Conservation (phyloP, 2,113 vertebrate genomes). For the Setophaga petechia region DNA sequence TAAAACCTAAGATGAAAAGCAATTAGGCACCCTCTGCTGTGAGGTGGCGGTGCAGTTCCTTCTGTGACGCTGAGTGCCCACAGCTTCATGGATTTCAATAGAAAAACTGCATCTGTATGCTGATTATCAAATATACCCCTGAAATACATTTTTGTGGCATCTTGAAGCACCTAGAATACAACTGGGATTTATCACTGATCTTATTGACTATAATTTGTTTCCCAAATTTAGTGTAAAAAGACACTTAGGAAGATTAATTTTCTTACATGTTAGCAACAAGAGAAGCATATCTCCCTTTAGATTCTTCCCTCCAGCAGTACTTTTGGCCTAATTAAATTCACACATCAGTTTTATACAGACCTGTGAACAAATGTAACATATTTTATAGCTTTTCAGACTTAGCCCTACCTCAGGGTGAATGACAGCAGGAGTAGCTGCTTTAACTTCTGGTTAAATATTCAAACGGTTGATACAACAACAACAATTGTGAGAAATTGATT, state of each 20-base stretch:
- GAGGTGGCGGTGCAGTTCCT: neutral
- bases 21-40: slow-evolving; percentile 14
- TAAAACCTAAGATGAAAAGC: slow-evolving; percentile 49
- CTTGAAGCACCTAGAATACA: neutral
- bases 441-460: neutral
- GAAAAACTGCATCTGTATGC: neutral
- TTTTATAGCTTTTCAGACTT: neutral
- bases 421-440: neutral
- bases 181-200: neutral
- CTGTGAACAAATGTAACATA: neutral
- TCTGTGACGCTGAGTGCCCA: neutral
- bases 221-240: neutral
- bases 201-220: neutral
- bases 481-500: neutral
- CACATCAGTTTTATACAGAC: neutral
- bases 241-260: neutral
- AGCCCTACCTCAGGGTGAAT: neutral
- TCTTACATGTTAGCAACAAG: neutral
- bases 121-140: neutral
- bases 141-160: neutral
- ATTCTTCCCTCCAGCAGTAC: neutral
- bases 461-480: neutral
- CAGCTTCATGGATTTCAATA: neutral
- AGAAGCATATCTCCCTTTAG: neutral
- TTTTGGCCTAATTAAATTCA: neutral